Conservation (phyloP, 2,888 invertebrate species). For the Erebia aethiops region DNA sequence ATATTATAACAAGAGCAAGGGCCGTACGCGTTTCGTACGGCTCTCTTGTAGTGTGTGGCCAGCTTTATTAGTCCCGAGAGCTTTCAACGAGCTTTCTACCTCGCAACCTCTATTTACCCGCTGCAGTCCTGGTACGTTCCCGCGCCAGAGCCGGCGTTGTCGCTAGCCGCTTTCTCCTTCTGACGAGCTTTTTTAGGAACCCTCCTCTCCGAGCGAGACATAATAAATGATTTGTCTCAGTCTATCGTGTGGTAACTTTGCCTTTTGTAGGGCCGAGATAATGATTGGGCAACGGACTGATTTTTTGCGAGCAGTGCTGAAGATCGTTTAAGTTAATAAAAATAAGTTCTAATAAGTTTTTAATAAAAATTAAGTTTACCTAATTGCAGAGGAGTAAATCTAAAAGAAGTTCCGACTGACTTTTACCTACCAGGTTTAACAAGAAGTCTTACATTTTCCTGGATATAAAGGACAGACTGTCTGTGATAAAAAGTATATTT, state of each 20-base stretch:
- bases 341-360: no score
- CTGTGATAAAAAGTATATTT: no score
- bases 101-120: conserved; percentile 46
- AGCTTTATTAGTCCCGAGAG: conserved; percentile 52
- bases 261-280: background rate
- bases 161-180: conserved; percentile 82
- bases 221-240: conserved; percentile 16
- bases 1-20: no score
- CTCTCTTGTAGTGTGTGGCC: background rate
- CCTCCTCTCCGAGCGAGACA: conserved; percentile 47
- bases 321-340: no score
- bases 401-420: no score
- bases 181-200: conserved; percentile 58
- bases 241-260: background rate
- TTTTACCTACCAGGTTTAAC: no score
- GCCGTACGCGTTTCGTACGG: background rate
- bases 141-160: conserved; percentile 76
- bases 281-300: no score
- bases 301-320: no score
- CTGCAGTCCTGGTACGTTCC: conserved; percentile 74
- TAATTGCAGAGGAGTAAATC: no score
- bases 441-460: no score
- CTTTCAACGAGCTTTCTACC: conserved; percentile 66
- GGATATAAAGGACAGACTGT: no score
- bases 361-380: no score